phyloP scores from a whole-genome alignment of 2,113 vertebrate species.

The Odocoileus virginianus region DNA sequence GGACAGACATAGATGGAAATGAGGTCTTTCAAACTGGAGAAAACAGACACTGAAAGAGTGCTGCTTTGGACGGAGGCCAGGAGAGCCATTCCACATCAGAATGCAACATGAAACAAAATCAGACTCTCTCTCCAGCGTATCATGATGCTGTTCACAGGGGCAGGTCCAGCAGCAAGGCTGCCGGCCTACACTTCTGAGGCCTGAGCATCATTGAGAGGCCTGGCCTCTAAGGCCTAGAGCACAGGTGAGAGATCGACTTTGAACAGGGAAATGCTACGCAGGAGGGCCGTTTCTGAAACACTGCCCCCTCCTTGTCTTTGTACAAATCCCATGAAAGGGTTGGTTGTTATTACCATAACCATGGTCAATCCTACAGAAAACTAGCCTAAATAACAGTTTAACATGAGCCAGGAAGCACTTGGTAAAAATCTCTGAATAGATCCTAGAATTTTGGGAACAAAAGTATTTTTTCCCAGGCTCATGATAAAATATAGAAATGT shows the following conservation, averaged over 20 bases:
- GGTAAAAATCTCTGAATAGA: not conserved
- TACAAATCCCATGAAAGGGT: not conserved
- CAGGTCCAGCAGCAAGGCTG: not conserved
- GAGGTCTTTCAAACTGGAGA: not conserved
- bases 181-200: slow-evolving; percentile 18
- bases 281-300: slow-evolving; percentile 16
- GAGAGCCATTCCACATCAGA: not conserved
- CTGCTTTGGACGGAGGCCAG: not conserved
- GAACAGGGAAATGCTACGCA: not conserved
- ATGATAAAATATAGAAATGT: not conserved
- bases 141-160: not conserved
- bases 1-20: not conserved
- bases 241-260: slow-evolving; percentile 22
- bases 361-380: not conserved
- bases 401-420: not conserved
- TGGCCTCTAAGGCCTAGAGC: not conserved
- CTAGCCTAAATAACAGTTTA: not conserved
- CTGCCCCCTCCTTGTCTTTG: not conserved
- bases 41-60: not conserved
- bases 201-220: not conserved
- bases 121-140: not conserved
- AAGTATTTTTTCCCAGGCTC: not conserved
- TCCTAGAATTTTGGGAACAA: not conserved
- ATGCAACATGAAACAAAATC: not conserved
- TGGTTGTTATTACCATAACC: not conserved